phyloP scores from a whole-genome alignment of 2,113 vertebrate species.

The Coturnix japonica region DNA sequence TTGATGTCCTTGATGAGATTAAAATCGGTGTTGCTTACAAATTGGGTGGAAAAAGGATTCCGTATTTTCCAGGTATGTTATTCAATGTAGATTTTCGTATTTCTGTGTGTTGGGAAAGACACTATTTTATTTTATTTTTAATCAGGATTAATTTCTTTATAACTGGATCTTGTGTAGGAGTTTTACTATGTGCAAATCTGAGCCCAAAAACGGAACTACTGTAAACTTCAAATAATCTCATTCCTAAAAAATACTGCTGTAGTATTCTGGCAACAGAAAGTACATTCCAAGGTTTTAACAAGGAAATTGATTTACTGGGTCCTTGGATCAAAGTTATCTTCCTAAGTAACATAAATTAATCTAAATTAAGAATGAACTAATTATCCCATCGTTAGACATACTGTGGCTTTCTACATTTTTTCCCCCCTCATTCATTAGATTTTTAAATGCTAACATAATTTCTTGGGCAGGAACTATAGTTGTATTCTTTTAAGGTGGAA shows the following conservation, averaged over 20 bases:
- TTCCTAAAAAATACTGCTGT: neutral
- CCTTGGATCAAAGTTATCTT: neutral
- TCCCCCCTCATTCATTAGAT: neutral
- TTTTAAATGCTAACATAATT: neutral
- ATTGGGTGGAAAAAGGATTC: constrained; percentile 93
- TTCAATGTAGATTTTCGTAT: neutral
- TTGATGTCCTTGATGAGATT: constrained; percentile 93
- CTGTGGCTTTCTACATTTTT: accelerated
- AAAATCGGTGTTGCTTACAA: constrained; percentile 95
- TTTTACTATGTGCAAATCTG: neutral
- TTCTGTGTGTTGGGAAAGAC: neutral
- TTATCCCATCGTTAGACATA: neutral
- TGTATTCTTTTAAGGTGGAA: neutral
- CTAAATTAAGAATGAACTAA: neutral
- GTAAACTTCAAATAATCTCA: neutral
- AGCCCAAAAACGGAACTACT: neutral
- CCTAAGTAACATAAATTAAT: neutral
- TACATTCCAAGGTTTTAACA: neutral
- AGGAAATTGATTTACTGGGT: neutral
- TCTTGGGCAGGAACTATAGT: neutral
- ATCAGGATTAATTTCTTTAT: neutral
- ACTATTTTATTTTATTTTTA: neutral
- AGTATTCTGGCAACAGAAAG: neutral
- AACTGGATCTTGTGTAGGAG: neutral
- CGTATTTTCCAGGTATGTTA: constrained; percentile 92